Evolutionary conservation across 2,888 invertebrate genomes (phyloP), one percentile per base, ranked within the genome.

Genomic region (Achlya flavicornis): DNA sequence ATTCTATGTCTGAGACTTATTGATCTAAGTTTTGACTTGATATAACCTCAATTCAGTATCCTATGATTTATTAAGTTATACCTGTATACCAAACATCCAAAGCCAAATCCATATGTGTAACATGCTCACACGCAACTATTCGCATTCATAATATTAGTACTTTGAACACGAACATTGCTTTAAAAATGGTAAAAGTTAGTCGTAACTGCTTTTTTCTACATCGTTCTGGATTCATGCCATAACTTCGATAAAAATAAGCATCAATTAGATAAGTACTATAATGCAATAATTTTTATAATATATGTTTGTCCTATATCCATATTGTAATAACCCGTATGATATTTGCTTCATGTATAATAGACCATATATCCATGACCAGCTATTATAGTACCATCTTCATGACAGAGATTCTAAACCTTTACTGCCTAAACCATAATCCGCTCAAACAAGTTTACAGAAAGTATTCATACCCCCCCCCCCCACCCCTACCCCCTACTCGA

Each of bases 321-420:
- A 88, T 88, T 85, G 10, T 78, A 89, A 90, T 84, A 46, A 89
- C 91, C 90, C 90, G 88, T 84, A 91, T 85, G 64, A 61, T 63
- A 67, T 62, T 53, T n/a, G n/a, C n/a, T n/a, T n/a, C n/a, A n/a
- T n/a, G n/a, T n/a, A n/a, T n/a, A n/a, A n/a, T n/a, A n/a, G n/a
- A n/a, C n/a, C n/a, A n/a, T n/a, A n/a, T n/a, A n/a, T n/a, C n/a
- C n/a, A n/a, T n/a, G n/a, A n/a, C n/a, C n/a, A n/a, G n/a, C 10
- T 14, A 19, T 53, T 26, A 3, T 10, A 53, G 53, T 53, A 10
- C 53, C 16, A 53, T 53, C 19, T 53, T 53, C 19, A 53, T 53
- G 53, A 8, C 53, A 53, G 53, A 53, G 16, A 10, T 53, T 53
- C 10, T n/a, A 53, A 53, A 53, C 53, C 16, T 53, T 53, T 53